phyloP scores from a whole-genome alignment of 2,797 vertebrate species.

The Falco columbarius region DNA sequence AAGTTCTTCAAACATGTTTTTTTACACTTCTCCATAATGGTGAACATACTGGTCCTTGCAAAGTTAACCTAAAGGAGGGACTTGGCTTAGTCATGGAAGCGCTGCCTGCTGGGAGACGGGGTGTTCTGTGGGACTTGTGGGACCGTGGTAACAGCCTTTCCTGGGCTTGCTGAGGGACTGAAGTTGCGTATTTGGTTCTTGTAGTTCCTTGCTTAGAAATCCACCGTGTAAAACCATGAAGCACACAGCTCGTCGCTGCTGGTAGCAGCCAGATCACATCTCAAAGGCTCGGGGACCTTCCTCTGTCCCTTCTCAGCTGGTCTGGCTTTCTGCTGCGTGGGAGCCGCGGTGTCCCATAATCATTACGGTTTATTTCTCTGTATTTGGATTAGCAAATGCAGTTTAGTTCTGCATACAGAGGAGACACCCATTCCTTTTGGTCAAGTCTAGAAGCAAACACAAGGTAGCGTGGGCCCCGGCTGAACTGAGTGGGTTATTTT shows the following conservation, averaged over 20 bases:
- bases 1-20: background rate
- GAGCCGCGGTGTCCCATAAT: rapidly evolving
- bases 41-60: rapidly evolving
- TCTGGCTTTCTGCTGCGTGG: background rate
- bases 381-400: no score
- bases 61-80: background rate
- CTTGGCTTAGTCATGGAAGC: background rate
- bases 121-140: no score
- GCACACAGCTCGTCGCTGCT: background rate
- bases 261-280: background rate
- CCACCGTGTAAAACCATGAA: background rate
- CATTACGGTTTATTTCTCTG: rapidly evolving
- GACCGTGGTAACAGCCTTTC: background rate
- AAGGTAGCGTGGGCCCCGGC: background rate
- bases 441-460: background rate
- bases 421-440: background rate
- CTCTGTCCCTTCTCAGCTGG: no score
- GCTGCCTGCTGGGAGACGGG: background rate
- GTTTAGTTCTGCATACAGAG: background rate
- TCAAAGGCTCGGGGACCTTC: background rate
- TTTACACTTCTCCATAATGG: background rate
- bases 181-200: background rate
- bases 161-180: background rate
- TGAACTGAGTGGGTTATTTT: background rate
- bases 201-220: background rate